These are phyloP conservation scores for Oryctolagus cuniculus DNA, from an alignment of 2,113 vertebrate genomes.

Conservation along the genomic window DNA sequence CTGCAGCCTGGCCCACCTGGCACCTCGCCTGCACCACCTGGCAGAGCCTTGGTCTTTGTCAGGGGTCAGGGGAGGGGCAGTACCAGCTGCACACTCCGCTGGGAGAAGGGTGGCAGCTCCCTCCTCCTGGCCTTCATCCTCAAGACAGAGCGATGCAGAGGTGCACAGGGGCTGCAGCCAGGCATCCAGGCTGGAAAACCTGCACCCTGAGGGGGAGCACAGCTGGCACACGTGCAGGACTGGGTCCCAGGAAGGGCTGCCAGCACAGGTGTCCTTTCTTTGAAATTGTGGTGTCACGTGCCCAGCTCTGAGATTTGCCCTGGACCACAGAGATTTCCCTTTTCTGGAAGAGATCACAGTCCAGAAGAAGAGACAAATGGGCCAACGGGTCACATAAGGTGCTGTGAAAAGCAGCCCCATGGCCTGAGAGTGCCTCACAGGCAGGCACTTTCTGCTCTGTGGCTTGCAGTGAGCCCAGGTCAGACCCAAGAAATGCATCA, in stretches of 20 bases:
- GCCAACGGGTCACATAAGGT: neutral
- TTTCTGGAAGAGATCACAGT: neutral
- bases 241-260: neutral
- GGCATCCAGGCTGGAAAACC: neutral
- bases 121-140: neutral
- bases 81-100: too few species aligned
- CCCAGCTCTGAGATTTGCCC: neutral
- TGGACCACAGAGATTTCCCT: neutral
- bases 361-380: conserved; percentile 6
- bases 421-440: neutral
- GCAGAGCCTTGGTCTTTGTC: neutral
- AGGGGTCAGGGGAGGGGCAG: neutral
- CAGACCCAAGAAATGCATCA: neutral
- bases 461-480: neutral
- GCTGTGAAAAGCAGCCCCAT: neutral
- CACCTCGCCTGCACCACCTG: neutral
- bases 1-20: neutral
- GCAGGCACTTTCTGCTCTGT: neutral
- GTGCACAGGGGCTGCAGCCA: neutral
- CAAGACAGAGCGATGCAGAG: accelerated
- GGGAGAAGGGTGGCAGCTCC: accelerated
- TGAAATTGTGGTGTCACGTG: neutral
- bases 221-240: neutral
- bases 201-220: neutral
- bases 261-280: neutral